These are phyloP conservation scores for Spea hammondii DNA, from an alignment of 2,797 vertebrate genomes.

Conservation along the genomic window DNA sequence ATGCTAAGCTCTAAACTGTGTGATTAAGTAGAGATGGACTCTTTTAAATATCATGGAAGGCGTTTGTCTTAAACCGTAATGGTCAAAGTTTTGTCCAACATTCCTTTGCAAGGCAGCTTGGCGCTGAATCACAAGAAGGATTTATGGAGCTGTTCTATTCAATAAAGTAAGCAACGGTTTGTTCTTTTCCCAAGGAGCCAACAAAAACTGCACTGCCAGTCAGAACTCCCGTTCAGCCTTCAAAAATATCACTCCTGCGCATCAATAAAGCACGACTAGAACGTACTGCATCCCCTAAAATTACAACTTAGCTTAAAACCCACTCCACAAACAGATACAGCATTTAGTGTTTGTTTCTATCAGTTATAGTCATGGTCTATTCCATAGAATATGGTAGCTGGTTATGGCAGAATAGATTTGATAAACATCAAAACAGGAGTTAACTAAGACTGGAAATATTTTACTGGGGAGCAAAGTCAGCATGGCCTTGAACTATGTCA, in stretches of 20 bases:
- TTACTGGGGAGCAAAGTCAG: too few relatives aligned
- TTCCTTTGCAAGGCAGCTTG: neutral
- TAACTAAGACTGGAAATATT: too few relatives aligned
- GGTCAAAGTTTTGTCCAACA: neutral
- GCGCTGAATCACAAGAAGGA: slow-evolving; percentile 42
- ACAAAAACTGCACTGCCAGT: slow-evolving; percentile 42
- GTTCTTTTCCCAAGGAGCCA: slow-evolving; percentile 46
- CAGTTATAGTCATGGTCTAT: neutral
- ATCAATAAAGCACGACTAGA: slow-evolving; percentile 33
- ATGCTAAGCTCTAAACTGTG: neutral
- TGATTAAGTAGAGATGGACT: neutral
- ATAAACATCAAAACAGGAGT: neutral
- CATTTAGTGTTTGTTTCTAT: neutral
- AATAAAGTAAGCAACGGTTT: slow-evolving; percentile 51
- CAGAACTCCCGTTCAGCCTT: slow-evolving; percentile 43
- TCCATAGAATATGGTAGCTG: neutral
- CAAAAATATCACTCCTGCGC: slow-evolving; percentile 37
- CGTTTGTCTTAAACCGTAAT: neutral
- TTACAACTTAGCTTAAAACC: neutral
- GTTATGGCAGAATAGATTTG: neutral
- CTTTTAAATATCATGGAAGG: neutral
- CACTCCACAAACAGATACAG: neutral
- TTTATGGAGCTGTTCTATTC: slow-evolving; percentile 48
- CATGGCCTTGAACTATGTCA: too few relatives aligned
- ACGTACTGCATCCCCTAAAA: slow-evolving; percentile 11